A percentile compares a stretch with the other conserved stretches of the same genome.
Evolutionary conservation across 2,888 invertebrate genomes (phyloP).

Genomic region (Noctua comes): DNA sequence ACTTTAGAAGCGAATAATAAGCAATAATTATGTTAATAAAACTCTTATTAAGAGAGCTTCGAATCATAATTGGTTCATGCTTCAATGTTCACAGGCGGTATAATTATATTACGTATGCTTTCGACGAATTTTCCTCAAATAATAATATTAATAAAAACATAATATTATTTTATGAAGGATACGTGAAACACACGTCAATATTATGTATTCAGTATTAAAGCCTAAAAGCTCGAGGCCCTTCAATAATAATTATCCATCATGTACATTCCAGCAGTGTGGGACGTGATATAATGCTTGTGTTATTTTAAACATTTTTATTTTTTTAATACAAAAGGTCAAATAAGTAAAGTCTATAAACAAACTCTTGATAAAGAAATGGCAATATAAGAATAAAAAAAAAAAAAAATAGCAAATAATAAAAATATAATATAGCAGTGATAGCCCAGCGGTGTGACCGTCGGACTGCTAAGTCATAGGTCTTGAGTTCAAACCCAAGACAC

Average conservation of each 20-base stretch:
- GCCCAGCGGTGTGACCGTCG: too few species aligned
- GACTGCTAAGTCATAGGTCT: too few species aligned
- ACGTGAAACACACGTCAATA: neutral
- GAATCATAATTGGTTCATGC: constrained; percentile 23
- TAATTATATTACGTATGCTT: constrained; percentile 21
- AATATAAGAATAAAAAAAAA: too few species aligned
- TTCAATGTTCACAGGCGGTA: constrained; percentile 29
- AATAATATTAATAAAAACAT: constrained; percentile 27
- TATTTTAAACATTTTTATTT: neutral
- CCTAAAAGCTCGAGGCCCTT: neutral
- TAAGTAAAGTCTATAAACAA: neutral
- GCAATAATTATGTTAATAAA: neutral
- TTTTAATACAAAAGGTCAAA: neutral
- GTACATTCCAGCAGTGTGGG: neutral
- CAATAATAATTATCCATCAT: constrained; percentile 21
- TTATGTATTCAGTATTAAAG: constrained; percentile 21
- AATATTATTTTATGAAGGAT: neutral
- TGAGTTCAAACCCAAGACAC: too few species aligned
- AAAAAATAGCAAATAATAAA: neutral
- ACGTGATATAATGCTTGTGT: neutral
- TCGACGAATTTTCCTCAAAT: constrained; percentile 8
- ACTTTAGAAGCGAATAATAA: constrained; percentile 2
- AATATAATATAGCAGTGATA: too few species aligned
- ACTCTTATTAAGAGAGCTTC: neutral
- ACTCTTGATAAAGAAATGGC: neutral